These are phyloP conservation scores for Momotus momota DNA, from an alignment of 2,797 vertebrate genomes.

Conservation along the genomic window DNA sequence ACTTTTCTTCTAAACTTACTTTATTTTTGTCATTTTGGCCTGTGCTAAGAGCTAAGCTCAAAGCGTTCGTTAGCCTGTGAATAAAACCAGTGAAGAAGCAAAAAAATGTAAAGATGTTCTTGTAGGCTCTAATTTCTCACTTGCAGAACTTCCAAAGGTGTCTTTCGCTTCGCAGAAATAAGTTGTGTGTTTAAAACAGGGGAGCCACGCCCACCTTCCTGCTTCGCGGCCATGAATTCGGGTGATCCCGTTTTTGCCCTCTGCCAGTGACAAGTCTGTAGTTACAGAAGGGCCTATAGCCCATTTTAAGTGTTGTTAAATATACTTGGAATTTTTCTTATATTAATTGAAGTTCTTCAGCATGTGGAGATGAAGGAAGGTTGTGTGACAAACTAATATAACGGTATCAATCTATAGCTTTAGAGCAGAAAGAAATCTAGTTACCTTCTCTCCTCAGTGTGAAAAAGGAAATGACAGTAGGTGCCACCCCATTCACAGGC, in stretches of 20 bases:
- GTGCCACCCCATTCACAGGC: accelerated
- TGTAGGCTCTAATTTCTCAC: not conserved
- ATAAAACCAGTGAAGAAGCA: not conserved
- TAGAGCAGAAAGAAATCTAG: not conserved
- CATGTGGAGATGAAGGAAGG: not conserved
- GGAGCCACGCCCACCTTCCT: not conserved
- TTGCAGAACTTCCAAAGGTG: not conserved
- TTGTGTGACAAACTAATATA: not conserved
- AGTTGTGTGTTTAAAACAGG: not conserved
- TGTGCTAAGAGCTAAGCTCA: not conserved
- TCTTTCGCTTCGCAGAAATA: not conserved
- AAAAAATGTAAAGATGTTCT: not conserved
- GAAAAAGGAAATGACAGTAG: not conserved
- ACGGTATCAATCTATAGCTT: not conserved
- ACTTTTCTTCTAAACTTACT: not conserved
- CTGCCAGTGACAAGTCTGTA: not conserved
- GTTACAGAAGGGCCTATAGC: not conserved
- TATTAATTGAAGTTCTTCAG: not conserved
- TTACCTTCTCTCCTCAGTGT: not conserved
- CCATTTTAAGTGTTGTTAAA: not conserved
- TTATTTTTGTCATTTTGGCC: not conserved
- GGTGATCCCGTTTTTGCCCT: not conserved
- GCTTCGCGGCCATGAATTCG: not conserved
- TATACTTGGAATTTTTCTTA: not conserved
- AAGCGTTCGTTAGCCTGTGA: not conserved